Conservation (phyloP, 2,113 vertebrate genomes). For the Scopus umbretta region DNA sequence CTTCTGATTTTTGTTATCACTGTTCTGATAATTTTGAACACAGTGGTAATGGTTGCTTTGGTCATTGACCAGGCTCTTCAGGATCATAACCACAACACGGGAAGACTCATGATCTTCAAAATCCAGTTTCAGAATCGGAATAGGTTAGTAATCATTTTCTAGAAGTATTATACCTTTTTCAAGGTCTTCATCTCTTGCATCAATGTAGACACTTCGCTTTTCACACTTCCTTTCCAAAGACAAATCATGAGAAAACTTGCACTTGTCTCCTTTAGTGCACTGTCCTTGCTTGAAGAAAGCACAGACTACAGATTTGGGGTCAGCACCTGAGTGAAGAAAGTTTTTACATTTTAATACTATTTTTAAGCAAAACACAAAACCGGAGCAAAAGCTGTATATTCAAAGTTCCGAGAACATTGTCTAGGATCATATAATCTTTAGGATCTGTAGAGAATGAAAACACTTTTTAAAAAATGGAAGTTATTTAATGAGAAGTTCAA, state of each 20-base stretch:
- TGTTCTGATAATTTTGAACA: neutral
- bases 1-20: too few relatives aligned
- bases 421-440: neutral
- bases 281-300: conserved; percentile 99
- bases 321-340: conserved; percentile 78
- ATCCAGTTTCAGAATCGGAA: neutral
- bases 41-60: neutral
- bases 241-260: conserved; percentile 97
- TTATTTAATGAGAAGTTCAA: neutral
- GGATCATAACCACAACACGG: neutral
- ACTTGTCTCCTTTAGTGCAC: conserved; percentile 97
- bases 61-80: neutral
- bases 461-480: accelerated
- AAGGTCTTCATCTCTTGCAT: conserved; percentile 93
- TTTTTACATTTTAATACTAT: neutral
- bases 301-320: conserved; percentile 97
- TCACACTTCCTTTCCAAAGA: conserved; percentile 95
- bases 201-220: conserved; percentile 93
- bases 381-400: neutral
- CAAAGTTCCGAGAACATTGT: neutral
- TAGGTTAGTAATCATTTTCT: neutral
- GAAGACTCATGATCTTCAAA: neutral
- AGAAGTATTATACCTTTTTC: conserved; percentile 82
- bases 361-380: neutral
- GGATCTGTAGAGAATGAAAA: neutral